Evolutionary conservation across 2,888 invertebrate species (phyloP).

Genomic region (Pollenia labialis): DNA sequence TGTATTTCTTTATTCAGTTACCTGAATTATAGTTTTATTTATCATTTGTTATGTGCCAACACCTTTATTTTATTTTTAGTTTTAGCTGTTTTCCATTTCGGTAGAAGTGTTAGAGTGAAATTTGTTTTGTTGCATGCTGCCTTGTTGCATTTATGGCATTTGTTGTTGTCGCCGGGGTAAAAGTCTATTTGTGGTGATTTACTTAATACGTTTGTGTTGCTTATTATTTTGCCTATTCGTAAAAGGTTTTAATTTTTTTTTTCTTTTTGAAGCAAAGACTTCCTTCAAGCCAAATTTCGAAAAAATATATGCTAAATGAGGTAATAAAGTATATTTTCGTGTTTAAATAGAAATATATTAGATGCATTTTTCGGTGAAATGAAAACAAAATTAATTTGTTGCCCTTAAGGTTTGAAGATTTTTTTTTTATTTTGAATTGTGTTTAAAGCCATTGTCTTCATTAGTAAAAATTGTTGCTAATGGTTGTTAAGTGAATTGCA

Average conservation of each 20-base stretch:
- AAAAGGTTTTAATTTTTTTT: conserved; percentile 49
- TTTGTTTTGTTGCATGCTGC: conserved; percentile 28
- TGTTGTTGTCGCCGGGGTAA: conserved; percentile 2
- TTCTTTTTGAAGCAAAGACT: conserved; percentile 10
- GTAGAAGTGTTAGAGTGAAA: conserved; percentile 53
- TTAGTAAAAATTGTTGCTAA: conserved; percentile 45
- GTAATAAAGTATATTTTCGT: conserved; percentile 66
- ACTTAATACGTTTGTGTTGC: conserved; percentile 27
- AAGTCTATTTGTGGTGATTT: conserved; percentile 44
- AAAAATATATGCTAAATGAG: conserved; percentile 62
- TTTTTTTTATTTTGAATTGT: conserved; percentile 23
- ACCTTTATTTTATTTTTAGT: conserved; percentile 46
- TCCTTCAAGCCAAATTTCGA: conserved; percentile 61
- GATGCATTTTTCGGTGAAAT: neutral
- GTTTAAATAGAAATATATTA: conserved; percentile 55
- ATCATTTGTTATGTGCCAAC: conserved; percentile 71
- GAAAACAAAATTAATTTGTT: conserved; percentile 44
- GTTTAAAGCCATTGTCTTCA: conserved; percentile 44
- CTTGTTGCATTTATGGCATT: conserved; percentile 18
- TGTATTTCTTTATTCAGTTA: conserved; percentile 23
- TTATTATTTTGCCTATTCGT: conserved; percentile 37
- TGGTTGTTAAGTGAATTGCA: neutral
- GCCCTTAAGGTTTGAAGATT: conserved; percentile 18
- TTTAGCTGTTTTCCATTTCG: conserved; percentile 55
- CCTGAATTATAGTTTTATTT: conserved; percentile 62